A percentile compares a stretch with the other conserved stretches of the same genome.
Evolutionary conservation across 2,797 vertebrate genomes (phyloP).

Genomic region (Chelon auratus): DNA sequence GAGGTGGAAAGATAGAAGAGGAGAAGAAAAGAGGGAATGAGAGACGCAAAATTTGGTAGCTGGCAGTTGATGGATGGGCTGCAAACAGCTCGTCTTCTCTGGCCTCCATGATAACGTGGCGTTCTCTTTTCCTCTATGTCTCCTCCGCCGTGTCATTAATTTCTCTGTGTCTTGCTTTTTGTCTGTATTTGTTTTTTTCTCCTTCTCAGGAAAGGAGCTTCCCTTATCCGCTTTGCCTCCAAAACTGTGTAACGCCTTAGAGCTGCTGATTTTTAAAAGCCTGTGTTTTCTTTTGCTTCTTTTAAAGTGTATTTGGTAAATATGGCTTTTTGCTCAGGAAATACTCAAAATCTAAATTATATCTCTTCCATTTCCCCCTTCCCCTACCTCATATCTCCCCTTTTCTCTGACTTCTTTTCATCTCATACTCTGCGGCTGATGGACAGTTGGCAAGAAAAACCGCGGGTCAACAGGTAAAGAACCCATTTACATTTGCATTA

Average conservation of each 20-base stretch:
- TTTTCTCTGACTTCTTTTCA: constrained; percentile 53
- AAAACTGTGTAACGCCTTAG: constrained; percentile 22
- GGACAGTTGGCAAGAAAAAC: constrained; percentile 85
- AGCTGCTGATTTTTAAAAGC: constrained; percentile 51
- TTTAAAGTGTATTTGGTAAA: constrained; percentile 44
- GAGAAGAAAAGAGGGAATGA: constrained; percentile 55
- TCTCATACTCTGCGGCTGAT: constrained; percentile 68
- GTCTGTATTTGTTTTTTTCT: constrained; percentile 41
- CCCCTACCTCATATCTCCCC: constrained; percentile 8
- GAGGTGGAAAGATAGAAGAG: constrained; percentile 20
- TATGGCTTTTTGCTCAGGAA: constrained; percentile 50
- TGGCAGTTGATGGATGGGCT: constrained; percentile 71
- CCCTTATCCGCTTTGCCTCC: constrained; percentile 21
- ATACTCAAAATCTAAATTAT: constrained; percentile 63
- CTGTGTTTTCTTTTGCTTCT: constrained; percentile 36
- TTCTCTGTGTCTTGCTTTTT: constrained; percentile 44
- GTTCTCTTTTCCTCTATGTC: constrained; percentile 35
- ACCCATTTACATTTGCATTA: constrained; percentile 68
- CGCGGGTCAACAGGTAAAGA: constrained; percentile 82
- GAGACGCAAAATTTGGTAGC: constrained; percentile 51
- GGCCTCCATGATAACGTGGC: constrained; percentile 71
- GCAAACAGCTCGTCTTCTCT: constrained; percentile 66
- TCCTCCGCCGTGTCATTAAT: constrained; percentile 44
- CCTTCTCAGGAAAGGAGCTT: constrained; percentile 20
- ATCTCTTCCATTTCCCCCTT: constrained; percentile 46